A percentile compares a stretch with the other conserved stretches of the same genome.
These are phyloP conservation scores for Desoria tigrina DNA, from an alignment of 2,888 invertebrate genomes.

Conservation along the genomic window DNA sequence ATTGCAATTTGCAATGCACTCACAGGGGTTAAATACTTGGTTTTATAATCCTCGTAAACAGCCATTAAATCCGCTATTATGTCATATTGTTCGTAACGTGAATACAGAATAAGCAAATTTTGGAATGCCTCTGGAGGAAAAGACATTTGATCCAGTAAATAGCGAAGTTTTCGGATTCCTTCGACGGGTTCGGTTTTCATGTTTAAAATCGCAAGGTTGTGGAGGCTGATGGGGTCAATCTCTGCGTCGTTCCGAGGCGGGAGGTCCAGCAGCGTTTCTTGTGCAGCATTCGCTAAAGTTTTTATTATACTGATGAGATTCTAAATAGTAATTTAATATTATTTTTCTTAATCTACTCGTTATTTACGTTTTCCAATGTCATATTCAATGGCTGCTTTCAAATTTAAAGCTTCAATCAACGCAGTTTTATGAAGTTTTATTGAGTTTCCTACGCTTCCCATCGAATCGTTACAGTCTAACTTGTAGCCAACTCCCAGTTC, in stretches of 20 bases:
- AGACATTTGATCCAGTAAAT: slow-evolving; percentile 89
- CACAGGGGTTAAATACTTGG: slow-evolving; percentile 87
- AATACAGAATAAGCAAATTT: slow-evolving; percentile 89
- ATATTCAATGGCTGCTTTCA: slow-evolving; percentile 97
- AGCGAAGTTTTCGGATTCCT: slow-evolving; percentile 91
- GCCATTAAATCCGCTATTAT: slow-evolving; percentile 96
- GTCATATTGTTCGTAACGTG: slow-evolving; percentile 96
- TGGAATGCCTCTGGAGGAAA: slow-evolving; percentile 98
- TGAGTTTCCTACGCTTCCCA: slow-evolving; percentile 94
- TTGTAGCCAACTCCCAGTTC: slow-evolving; percentile 96
- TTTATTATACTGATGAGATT: not conserved
- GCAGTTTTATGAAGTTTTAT: slow-evolving; percentile 91
- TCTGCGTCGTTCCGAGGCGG: slow-evolving; percentile 95
- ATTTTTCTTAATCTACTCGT: not conserved
- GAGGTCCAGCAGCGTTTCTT: slow-evolving; percentile 83
- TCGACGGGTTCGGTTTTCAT: slow-evolving; percentile 86
- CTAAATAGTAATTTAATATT: not conserved
- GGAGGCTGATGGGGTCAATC: slow-evolving; percentile 93
- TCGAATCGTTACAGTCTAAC: slow-evolving; percentile 80
- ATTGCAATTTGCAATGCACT: too few relatives aligned
- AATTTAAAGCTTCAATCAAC: slow-evolving; percentile 94
- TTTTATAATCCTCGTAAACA: slow-evolving; percentile 94
- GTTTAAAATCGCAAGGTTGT: slow-evolving; percentile 91
- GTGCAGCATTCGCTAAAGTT: slow-evolving; percentile 71
- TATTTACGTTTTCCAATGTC: slow-evolving; percentile 59